phyloP scores from a whole-genome alignment of 2,113 vertebrate genomes.

The Pungitius pungitius region DNA sequence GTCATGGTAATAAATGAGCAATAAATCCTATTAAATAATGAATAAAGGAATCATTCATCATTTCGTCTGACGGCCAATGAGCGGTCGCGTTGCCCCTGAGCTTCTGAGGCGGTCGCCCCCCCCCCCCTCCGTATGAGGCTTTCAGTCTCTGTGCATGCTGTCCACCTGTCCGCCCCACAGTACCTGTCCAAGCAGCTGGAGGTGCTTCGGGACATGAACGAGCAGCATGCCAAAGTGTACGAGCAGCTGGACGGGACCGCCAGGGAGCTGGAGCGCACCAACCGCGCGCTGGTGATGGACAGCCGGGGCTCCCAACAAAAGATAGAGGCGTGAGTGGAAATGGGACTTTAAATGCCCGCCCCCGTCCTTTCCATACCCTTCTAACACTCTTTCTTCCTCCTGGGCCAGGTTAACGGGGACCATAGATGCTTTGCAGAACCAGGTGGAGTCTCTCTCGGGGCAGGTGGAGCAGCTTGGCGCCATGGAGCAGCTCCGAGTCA shows the following conservation, averaged over 20 bases:
- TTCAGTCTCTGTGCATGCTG: neutral
- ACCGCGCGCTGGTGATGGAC: slow-evolving; percentile 90
- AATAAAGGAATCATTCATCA: neutral
- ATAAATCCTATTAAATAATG: neutral
- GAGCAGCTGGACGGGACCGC: slow-evolving; percentile 96
- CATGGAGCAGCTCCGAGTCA: slow-evolving; percentile 90
- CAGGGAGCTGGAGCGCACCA: slow-evolving; percentile 91
- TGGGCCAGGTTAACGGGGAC: slow-evolving; percentile 87
- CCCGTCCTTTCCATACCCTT: neutral
- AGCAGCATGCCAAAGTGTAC: slow-evolving; percentile 96
- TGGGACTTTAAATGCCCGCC: no score
- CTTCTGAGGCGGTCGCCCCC: no score
- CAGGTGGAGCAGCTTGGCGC: slow-evolving; percentile 92
- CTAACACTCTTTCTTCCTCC: neutral
- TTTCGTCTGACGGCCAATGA: neutral
- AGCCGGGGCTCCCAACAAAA: slow-evolving; percentile 94
- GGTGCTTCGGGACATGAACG: slow-evolving; percentile 93
- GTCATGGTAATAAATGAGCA: no score
- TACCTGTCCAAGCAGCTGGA: slow-evolving; percentile 97
- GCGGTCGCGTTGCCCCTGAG: neutral
- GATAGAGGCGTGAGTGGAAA: slow-evolving; percentile 85
- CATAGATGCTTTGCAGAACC: slow-evolving; percentile 89
- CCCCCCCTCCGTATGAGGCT: no score
- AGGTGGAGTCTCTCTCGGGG: slow-evolving; percentile 92
- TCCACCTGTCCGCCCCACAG: slow-evolving; percentile 63